Evolutionary conservation across 1,140 invertebrate genomes (phyloP), one percentile per base, ranked within the genome.

Genomic region (Eurosta solidaginis): DNA sequence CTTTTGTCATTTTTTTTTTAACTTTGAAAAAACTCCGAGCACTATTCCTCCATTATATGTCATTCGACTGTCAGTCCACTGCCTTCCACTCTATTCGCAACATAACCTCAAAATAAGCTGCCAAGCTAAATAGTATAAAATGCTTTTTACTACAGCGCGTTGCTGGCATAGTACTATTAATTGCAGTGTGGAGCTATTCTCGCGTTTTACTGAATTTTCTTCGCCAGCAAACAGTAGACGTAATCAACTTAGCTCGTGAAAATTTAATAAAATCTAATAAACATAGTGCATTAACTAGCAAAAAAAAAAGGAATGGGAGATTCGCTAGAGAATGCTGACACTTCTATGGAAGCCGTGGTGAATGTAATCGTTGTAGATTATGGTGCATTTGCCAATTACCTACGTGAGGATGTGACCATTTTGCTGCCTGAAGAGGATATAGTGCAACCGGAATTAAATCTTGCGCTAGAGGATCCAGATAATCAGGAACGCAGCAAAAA

Each of bases 401-500:
- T 96, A 76, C 90, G 92, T 42, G 93, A 94, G 84, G 92, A 92
- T 74, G 92, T 94, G 81, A 92, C 91, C 81, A 91, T 95, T 83
- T 89, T 94, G 82, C 89, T 95, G 79, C 93, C 93, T 25, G 94
- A 95, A 83, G 93, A 95, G 86, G 93, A 94, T 89, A 89, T 85
- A 78, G 91, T 93, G 82, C 91, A 92, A 76, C 91, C 92, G 77
- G 92, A 93, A 25, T 89, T 98, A 59, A 92, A 93, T 79, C 85
- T 90, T 5, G 94, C 95, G 7, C 89, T 99, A 1, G 92, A 94
- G 12, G 96, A 97, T 81, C 92, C 93, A 82, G 90, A 89, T 74
- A 93, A 95, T 85, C 91, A 93, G 83, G 97, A 98, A 81, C 93
- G 90, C 81, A 93, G 98, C 77, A 91, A 92, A 81, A 98, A 98